These are phyloP conservation scores for Cylloceria caligata DNA, from an alignment of 2,888 invertebrate genomes.

Conservation along the genomic window DNA sequence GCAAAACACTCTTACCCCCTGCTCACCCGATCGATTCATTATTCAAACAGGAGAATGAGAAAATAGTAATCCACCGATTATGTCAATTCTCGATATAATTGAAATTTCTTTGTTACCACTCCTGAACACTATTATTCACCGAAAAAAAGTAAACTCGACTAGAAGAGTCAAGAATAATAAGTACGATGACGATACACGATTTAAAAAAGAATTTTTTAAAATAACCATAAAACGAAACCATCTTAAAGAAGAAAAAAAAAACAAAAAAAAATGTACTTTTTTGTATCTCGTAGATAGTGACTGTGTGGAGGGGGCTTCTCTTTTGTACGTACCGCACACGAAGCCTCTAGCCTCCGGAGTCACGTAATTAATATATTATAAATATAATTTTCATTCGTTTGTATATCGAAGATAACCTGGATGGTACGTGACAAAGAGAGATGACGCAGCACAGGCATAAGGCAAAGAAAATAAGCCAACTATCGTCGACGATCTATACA, in stretches of 20 bases:
- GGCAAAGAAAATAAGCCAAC: conserved; percentile 25
- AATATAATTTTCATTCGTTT: conserved; percentile 60
- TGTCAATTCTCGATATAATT: conserved; percentile 28
- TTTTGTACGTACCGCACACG: conserved; percentile 70
- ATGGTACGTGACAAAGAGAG: neutral
- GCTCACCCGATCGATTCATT: conserved; percentile 30
- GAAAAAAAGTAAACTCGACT: conserved; percentile 52
- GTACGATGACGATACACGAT: conserved; percentile 67
- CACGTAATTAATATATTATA: conserved; percentile 66
- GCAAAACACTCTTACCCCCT: conserved; percentile 57
- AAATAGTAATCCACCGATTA: conserved; percentile 8
- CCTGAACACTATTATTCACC: conserved; percentile 3
- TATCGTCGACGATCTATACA: conserved; percentile 68
- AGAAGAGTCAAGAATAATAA: conserved; percentile 62
- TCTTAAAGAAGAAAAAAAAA: conserved; percentile 60
- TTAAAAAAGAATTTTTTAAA: conserved; percentile 63
- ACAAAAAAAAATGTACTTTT: conserved; percentile 74
- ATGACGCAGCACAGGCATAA: conserved; percentile 12
- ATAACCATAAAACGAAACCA: conserved; percentile 60
- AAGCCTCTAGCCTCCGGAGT: conserved; percentile 70
- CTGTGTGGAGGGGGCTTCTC: conserved; percentile 64
- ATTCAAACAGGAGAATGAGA: conserved; percentile 12
- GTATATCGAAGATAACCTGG: conserved; percentile 55
- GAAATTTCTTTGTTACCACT: conserved; percentile 24
- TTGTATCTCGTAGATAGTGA: conserved; percentile 73